These are phyloP conservation scores for Caenorhabditis afra DNA, from an alignment of 2,888 invertebrate genomes.

Conservation along the genomic window DNA sequence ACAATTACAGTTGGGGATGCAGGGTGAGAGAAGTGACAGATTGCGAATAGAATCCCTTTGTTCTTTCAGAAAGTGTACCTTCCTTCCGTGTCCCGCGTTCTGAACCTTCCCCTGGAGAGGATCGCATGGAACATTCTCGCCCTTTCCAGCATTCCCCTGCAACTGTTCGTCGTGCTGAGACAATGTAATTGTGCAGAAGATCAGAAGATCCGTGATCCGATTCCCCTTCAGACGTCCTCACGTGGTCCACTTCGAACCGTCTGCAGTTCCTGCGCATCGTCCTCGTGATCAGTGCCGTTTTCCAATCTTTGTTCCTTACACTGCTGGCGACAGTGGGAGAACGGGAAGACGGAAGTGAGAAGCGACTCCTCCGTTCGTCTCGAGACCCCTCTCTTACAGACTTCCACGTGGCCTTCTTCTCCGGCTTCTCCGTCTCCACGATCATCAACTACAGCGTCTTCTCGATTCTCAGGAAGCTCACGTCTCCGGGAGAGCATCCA, in stretches of 20 bases:
- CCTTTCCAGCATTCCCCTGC: conserved; percentile 43
- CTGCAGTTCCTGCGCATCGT: conserved; percentile 41
- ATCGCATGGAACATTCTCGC: conserved; percentile 64
- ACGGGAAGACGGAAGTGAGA: conserved; percentile 58
- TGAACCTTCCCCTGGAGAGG: conserved; percentile 71
- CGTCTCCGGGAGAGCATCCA: conserved; percentile 6
- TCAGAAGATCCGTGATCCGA: not conserved
- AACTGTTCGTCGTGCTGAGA: conserved; percentile 46
- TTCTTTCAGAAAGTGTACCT: conserved; percentile 64
- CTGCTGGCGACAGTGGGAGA: conserved; percentile 63
- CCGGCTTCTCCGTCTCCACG: conserved; percentile 52
- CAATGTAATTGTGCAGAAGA: conserved; percentile 53
- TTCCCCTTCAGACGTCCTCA: conserved; percentile 24
- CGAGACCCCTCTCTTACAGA: conserved; percentile 12
- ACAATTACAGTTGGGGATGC: conserved; percentile 70
- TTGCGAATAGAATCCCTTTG: too few relatives aligned
- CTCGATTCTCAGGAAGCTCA: conserved; percentile 40
- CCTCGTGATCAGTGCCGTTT: conserved; percentile 37
- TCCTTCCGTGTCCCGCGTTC: conserved; percentile 70
- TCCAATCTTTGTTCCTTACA: conserved; percentile 48
- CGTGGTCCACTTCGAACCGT: conserved; percentile 15
- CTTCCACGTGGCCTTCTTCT: conserved; percentile 58
- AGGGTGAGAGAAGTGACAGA: conserved; percentile 55
- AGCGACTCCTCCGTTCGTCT: too few relatives aligned
- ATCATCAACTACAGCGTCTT: conserved; percentile 45